Conservation (phyloP, 2,888 invertebrate genomes). For the Epinotia brunnichana region DNA sequence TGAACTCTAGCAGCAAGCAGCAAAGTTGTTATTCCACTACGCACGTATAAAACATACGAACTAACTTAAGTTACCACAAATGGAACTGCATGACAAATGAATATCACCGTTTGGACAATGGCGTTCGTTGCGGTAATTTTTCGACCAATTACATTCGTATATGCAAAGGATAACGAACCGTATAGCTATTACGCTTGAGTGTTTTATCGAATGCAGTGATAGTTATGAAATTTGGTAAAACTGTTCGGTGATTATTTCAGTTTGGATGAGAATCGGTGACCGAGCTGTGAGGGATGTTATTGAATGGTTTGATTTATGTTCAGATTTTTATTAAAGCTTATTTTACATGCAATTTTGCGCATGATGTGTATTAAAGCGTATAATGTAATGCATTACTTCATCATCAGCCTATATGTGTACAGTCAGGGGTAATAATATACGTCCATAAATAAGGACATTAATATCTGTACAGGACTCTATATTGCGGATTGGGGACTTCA, state of each 20-base stretch:
- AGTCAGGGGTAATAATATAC: too few relatives aligned
- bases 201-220: neutral
- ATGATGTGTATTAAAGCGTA: neutral
- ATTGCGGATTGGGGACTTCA: too few relatives aligned
- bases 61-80: neutral
- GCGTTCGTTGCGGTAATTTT: slow-evolving; percentile 26
- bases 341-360: neutral
- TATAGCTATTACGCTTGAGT: neutral
- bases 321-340: neutral
- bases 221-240: slow-evolving; percentile 17
- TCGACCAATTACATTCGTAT: slow-evolving; percentile 18
- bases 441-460: too few relatives aligned
- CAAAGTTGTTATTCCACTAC: neutral
- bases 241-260: slow-evolving; percentile 17
- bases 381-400: too few relatives aligned
- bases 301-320: slow-evolving; percentile 22
- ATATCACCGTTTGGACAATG: slow-evolving; percentile 23
- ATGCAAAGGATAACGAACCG: neutral
- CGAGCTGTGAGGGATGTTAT: slow-evolving; percentile 27
- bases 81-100: slow-evolving; percentile 26
- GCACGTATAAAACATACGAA: neutral
- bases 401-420: too few relatives aligned
- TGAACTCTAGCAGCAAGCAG: neutral
- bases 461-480: too few relatives aligned
- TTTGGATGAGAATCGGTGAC: slow-evolving; percentile 18